Conservation (phyloP, 2,113 vertebrate genomes). For the Vulpes ferrilata region DNA sequence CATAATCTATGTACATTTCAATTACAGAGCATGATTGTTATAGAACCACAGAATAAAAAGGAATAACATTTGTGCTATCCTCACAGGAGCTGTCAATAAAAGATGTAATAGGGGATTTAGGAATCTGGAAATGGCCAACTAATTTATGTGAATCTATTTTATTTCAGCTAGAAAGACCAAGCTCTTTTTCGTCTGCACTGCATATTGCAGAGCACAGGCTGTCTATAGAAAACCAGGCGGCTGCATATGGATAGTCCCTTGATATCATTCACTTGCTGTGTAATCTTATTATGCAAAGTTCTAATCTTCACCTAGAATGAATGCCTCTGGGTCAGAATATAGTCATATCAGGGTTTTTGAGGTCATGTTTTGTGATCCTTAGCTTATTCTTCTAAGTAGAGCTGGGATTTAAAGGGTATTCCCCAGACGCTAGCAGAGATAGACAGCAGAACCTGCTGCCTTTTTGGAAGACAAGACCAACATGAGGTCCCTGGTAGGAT, state of each 20-base stretch:
- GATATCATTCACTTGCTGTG: conserved; percentile 99
- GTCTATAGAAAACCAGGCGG: conserved; percentile 96
- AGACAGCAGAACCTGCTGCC: conserved; percentile 91
- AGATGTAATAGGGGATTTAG: conserved; percentile 96
- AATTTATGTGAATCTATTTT: conserved; percentile 95
- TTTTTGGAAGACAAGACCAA: conserved; percentile 95
- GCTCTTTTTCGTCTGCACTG: conserved; percentile 88
- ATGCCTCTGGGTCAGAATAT: conserved; percentile 95
- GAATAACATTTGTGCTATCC: conserved; percentile 89
- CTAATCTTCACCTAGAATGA: conserved; percentile 99
- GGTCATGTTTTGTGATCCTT: conserved; percentile 96
- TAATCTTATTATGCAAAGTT: conserved; percentile 99
- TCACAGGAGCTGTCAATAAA: conserved; percentile 92
- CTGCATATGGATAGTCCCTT: conserved; percentile 99
- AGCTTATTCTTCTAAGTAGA: conserved; percentile 96
- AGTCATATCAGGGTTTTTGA: conserved; percentile 96
- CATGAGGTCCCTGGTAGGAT: conserved; percentile 96
- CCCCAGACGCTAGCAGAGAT: conserved; percentile 92
- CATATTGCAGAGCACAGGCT: conserved; percentile 91
- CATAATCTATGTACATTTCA: conserved; percentile 90
- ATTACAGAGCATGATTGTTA: conserved; percentile 87
- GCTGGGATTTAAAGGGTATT: conserved; percentile 94
- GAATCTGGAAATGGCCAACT: conserved; percentile 94
- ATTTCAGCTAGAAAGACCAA: conserved; percentile 91
- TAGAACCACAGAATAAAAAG: conserved; percentile 88